Conservation (phyloP, 2,113 vertebrate genomes). For the Oreamnos americanus region DNA sequence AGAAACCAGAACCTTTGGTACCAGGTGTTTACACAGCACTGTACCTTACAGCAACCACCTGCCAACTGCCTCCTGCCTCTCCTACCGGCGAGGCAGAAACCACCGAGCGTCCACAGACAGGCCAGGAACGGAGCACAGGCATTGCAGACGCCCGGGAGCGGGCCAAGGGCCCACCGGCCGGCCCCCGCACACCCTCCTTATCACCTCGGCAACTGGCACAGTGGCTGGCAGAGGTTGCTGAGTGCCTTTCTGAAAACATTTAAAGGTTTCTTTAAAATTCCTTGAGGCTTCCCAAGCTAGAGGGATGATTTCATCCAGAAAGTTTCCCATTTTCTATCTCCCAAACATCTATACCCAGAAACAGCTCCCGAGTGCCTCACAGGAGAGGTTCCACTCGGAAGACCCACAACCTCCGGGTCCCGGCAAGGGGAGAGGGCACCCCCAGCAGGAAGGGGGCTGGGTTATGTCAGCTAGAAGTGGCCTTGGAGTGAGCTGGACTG, state of each 20-base stretch:
- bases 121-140: background rate
- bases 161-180: accelerated
- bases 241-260: background rate
- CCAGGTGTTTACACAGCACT: too few relatives aligned
- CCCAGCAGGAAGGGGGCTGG: background rate
- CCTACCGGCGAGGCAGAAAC: background rate
- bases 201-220: accelerated
- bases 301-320: background rate
- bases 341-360: background rate
- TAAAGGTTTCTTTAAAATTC: background rate
- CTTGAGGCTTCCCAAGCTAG: background rate
- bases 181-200: background rate
- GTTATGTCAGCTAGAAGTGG: background rate
- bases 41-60: background rate
- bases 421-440: too few relatives aligned
- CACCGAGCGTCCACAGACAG: background rate
- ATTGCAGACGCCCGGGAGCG: background rate
- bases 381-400: background rate
- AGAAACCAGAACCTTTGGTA: accelerated
- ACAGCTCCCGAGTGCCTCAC: accelerated
- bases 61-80: accelerated
- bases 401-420: background rate
- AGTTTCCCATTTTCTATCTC: background rate
- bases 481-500: background rate
- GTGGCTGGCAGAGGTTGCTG: background rate